Conservation (phyloP, 1,140 invertebrate genomes). For the Mylabris phalerata region DNA sequence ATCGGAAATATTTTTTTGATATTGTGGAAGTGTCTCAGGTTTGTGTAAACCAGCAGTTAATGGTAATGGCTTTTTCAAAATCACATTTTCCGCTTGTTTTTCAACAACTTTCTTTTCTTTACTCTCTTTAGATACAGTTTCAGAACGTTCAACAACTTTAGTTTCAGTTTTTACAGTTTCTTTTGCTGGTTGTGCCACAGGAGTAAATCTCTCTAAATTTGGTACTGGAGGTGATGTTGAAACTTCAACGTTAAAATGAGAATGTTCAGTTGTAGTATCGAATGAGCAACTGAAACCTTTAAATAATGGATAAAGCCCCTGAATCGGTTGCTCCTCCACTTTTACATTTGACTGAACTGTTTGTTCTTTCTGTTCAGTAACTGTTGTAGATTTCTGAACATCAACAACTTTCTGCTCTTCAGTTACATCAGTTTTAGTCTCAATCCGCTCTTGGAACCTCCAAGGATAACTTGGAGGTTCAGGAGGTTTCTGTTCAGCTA, state of each 20-base stretch:
- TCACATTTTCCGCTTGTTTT: conserved; percentile 32
- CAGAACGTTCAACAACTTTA: conserved; percentile 13
- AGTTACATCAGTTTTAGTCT: neutral
- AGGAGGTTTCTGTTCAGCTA: conserved; percentile 1
- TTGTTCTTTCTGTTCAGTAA: conserved; percentile 14
- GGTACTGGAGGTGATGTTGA: conserved; percentile 29
- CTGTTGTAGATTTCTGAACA: conserved; percentile 1
- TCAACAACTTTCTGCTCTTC: conserved; percentile 5
- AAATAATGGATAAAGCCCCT: conserved; percentile 26
- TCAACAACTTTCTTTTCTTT: conserved; percentile 16
- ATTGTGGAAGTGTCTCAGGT: conserved; percentile 42
- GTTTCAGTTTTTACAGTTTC: conserved; percentile 8
- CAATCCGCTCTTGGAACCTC: neutral
- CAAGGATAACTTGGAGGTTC: conserved; percentile 21
- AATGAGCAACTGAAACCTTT: conserved; percentile 32
- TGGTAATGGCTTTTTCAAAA: conserved; percentile 29
- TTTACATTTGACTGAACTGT: conserved; percentile 21
- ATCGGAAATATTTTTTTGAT: conserved; percentile 30
- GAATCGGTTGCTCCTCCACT: conserved; percentile 12
- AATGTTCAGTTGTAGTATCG: conserved; percentile 31
- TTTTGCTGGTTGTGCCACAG: conserved; percentile 9
- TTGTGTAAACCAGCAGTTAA: conserved; percentile 48
- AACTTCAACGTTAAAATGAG: conserved; percentile 30
- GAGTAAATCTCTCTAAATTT: conserved; percentile 16
- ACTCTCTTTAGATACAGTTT: conserved; percentile 3